These are phyloP conservation scores for Drosophila novamexicana DNA, from an alignment of 1,140 invertebrate genomes.

Conservation along the genomic window DNA sequence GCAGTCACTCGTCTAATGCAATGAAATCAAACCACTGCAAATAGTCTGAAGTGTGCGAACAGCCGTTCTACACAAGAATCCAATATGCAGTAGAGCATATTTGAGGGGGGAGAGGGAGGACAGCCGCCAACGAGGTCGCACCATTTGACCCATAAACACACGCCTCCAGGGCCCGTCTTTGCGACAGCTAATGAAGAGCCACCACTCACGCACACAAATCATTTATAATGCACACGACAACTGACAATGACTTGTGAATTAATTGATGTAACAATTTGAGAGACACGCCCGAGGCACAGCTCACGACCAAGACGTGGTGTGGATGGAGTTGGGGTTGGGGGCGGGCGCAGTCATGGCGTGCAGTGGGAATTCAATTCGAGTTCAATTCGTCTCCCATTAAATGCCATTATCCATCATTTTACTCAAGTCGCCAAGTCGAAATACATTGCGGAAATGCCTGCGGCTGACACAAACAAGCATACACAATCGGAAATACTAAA, in stretches of 20 bases:
- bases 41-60: slow-evolving; percentile 55
- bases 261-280: slow-evolving; percentile 78
- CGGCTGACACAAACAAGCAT: slow-evolving; percentile 39
- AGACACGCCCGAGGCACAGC: slow-evolving; percentile 16
- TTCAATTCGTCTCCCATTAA: slow-evolving; percentile 59
- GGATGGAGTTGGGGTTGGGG: background rate
- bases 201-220: slow-evolving; percentile 63
- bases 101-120: background rate
- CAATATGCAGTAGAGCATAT: slow-evolving; percentile 41
- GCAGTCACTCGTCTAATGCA: slow-evolving; percentile 60
- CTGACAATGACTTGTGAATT: slow-evolving; percentile 79
- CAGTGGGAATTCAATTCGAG: slow-evolving; percentile 51
- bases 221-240: slow-evolving; percentile 79
- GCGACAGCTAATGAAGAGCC: slow-evolving; percentile 41
- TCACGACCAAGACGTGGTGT: background rate
- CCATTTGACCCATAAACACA: slow-evolving; percentile 69
- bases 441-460: slow-evolving; percentile 75
- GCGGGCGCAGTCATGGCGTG: background rate
- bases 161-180: slow-evolving; percentile 21
- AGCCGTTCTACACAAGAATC: slow-evolving; percentile 39
- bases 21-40: slow-evolving; percentile 73
- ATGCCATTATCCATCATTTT: slow-evolving; percentile 80
- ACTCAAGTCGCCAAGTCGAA: slow-evolving; percentile 72
- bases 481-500: slow-evolving; percentile 2
- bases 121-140: slow-evolving; percentile 65